Percentiles rank a stretch among this genome's conserved stretches.
These are phyloP conservation scores for Staurois parvus DNA, from an alignment of 2,797 vertebrate genomes.

Conservation along the genomic window DNA sequence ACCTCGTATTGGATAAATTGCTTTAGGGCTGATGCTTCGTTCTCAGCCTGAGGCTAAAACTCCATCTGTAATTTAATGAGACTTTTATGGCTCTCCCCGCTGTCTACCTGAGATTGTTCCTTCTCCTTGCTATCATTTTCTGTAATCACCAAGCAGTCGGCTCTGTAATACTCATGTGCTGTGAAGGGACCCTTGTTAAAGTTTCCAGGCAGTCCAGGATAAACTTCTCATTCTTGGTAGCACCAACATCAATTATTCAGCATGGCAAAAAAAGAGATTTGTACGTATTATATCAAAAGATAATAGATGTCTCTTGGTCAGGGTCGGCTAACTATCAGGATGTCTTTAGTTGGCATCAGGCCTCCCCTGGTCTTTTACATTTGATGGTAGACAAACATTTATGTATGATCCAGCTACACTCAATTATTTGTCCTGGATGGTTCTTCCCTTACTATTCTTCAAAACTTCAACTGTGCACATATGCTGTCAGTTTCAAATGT, in stretches of 20 bases:
- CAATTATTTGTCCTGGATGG: too few relatives aligned
- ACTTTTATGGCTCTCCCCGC: background rate
- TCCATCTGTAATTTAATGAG: conserved; percentile 24
- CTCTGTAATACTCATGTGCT: background rate
- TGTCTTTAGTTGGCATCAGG: too few relatives aligned
- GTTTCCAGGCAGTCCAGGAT: background rate
- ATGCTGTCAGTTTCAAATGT: too few relatives aligned
- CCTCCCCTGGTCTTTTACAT: too few relatives aligned
- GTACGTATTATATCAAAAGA: too few relatives aligned
- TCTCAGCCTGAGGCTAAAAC: conserved; percentile 35
- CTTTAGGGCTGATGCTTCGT: conserved; percentile 3
- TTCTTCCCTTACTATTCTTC: too few relatives aligned
- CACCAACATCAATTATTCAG: background rate
- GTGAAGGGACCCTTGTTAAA: background rate
- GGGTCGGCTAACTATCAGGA: too few relatives aligned
- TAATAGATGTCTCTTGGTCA: too few relatives aligned
- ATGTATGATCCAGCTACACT: too few relatives aligned
- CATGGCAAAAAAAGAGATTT: too few relatives aligned
- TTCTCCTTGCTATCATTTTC: conserved; percentile 21
- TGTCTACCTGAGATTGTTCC: conserved; percentile 32
- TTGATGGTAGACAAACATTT: too few relatives aligned
- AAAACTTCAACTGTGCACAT: too few relatives aligned
- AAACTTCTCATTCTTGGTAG: background rate
- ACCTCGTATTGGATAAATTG: conserved; percentile 27
- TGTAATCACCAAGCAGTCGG: background rate